These are phyloP conservation scores for Drosophila sproati DNA, from an alignment of 1,140 invertebrate genomes.

Conservation along the genomic window DNA sequence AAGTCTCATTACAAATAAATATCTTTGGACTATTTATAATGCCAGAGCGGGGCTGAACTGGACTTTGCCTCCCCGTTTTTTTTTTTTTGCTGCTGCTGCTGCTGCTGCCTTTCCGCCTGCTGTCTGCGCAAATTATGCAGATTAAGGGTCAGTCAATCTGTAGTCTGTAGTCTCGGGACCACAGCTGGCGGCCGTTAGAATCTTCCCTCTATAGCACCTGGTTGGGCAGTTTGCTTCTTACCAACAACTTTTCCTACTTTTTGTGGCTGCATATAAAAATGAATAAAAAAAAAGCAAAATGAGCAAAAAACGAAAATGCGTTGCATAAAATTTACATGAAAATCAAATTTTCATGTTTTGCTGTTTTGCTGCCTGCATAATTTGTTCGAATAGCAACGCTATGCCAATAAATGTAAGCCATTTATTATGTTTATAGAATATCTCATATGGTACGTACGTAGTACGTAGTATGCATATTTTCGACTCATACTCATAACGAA, in stretches of 20 bases:
- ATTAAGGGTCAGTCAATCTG: constrained; percentile 72
- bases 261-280: constrained; percentile 12
- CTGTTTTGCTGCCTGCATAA: constrained; percentile 62
- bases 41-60: constrained; percentile 45
- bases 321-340: constrained; percentile 64
- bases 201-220: constrained; percentile 34
- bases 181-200: constrained; percentile 62
- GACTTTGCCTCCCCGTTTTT: not conserved
- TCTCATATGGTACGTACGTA: not conserved
- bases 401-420: constrained; percentile 16
- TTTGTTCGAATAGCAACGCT: constrained; percentile 46
- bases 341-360: constrained; percentile 74
- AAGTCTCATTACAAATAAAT: constrained; percentile 77
- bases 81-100: constrained; percentile 6
- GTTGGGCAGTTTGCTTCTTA: constrained; percentile 36
- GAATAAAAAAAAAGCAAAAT: not conserved
- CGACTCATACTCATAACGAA: constrained; percentile 49
- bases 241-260: constrained; percentile 16
- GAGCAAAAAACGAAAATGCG: constrained; percentile 3
- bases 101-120: not conserved
- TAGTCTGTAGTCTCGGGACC: constrained; percentile 34
- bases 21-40: constrained; percentile 79
- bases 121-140: constrained; percentile 74
- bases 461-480: constrained; percentile 12
- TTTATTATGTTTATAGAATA: constrained; percentile 6